phyloP scores from a whole-genome alignment of 2,797 vertebrate species.

The Garrulus glandarius region DNA sequence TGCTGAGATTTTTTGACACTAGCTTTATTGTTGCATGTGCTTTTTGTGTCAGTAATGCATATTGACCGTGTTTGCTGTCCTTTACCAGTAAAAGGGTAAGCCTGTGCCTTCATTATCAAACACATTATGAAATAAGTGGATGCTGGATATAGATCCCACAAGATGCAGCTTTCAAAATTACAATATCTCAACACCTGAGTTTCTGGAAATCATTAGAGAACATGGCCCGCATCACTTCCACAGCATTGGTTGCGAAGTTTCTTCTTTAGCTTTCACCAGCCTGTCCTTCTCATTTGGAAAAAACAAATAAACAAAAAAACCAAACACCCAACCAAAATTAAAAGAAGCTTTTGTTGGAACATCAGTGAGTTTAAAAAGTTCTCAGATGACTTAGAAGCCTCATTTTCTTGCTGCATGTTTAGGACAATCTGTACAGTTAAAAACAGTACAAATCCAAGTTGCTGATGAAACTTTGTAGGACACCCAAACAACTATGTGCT shows the following conservation, averaged over 20 bases:
- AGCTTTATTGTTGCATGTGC: constrained; percentile 40
- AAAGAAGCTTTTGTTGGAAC: neutral
- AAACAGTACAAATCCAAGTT: neutral
- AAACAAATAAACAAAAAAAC: neutral
- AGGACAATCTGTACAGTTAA: neutral
- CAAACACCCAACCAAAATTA: neutral
- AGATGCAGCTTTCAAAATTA: constrained; percentile 49
- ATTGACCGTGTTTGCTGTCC: constrained; percentile 48
- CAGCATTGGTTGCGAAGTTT: neutral
- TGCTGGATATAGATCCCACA: constrained; percentile 35
- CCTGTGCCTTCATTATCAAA: constrained; percentile 72
- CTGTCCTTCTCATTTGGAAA: neutral
- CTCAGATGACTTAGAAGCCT: neutral
- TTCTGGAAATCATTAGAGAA: constrained; percentile 44
- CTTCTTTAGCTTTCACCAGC: neutral
- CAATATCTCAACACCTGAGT: constrained; percentile 3
- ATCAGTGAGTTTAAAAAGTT: neutral
- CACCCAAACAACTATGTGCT: neutral
- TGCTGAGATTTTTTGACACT: constrained; percentile 17
- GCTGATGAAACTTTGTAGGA: neutral
- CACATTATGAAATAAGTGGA: constrained; percentile 40
- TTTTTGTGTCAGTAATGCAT: constrained; percentile 56
- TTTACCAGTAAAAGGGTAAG: constrained; percentile 56
- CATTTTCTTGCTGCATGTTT: neutral
- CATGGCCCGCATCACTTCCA: constrained; percentile 40